Evolutionary conservation across 2,797 vertebrate species (phyloP).

Genomic region (Sparidentex hasta): DNA sequence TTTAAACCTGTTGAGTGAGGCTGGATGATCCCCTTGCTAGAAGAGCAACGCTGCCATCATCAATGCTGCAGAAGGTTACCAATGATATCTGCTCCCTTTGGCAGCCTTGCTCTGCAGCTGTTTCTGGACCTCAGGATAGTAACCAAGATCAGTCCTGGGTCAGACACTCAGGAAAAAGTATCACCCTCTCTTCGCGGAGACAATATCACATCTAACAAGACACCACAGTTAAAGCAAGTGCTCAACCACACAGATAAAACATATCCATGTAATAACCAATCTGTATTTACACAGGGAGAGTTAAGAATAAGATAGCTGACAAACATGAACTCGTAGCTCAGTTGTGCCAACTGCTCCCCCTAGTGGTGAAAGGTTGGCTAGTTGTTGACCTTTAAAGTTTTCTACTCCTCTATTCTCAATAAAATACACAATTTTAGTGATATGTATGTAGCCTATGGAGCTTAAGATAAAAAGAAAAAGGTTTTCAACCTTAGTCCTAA

Average conservation of each 20-base stretch:
- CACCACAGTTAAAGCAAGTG: conserved; percentile 12
- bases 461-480: not conserved
- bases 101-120: conserved; percentile 79
- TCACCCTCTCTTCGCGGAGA: conserved; percentile 36
- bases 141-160: conserved; percentile 68
- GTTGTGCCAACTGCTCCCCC: conserved; percentile 47
- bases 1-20: conserved; percentile 53
- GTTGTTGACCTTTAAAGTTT: not conserved
- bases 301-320: not conserved
- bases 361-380: conserved; percentile 49
- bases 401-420: not conserved
- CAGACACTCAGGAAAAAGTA: conserved; percentile 49
- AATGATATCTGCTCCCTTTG: conserved; percentile 75
- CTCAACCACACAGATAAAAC: conserved; percentile 5
- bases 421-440: not conserved
- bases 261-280: conserved; percentile 27
- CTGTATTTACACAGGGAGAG: conserved; percentile 8
- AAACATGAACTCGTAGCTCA: conserved; percentile 12
- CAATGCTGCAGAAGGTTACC: conserved; percentile 67
- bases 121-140: conserved; percentile 75
- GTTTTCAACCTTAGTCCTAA: not conserved
- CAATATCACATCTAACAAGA: conserved; percentile 25
- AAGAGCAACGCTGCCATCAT: conserved; percentile 66
- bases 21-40: conserved; percentile 33
- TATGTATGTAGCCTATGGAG: not conserved